Evolutionary conservation across 2,797 vertebrate species (phyloP), one percentile per base, ranked within the genome.

Genomic region (Xenopus petersii): DNA sequence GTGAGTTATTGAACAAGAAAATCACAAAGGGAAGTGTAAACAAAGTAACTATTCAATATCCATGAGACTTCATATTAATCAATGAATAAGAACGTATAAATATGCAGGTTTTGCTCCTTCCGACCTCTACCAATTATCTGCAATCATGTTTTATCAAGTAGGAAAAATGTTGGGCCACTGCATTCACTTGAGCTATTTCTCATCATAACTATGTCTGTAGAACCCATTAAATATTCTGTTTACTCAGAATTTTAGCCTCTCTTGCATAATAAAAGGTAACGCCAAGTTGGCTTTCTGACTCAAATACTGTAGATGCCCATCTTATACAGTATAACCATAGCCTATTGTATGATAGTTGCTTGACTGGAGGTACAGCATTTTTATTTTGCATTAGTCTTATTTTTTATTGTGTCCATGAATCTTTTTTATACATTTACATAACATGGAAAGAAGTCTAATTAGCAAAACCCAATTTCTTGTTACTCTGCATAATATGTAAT

Each of bases 1-100:
- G 55, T 75, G 75, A 80, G 65, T 82, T 81, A 82, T 58, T 85
- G 82, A 84, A 76, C 70, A 81, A 73, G 67, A 61, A 77, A 82
- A 84, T 71, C 74, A 49, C 66, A 63, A 68, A 73, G 54, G 67
- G 82, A 73, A 75, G 0, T 80, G 70, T 72, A 83, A 86, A 83
- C 66, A 83, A 81, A 82, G 21, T 60, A 74, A 73, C 70, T 33
- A 30, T 71, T 80, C 71, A 54, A 70, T 77, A 74, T 69, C 56
- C 49, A 15, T 60, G 70, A 71, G 36, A 64, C 46, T 69, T 67
- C 51, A 62, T 58, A 71, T 54, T 68, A 75, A 82, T 76, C 72
- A 79, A 82, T 67, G 71, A 10, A 56, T 26, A 64, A 15, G 64
- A 73, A 6, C 55, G 64, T 12, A 47, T 73, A 55, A 12, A 66